These are phyloP conservation scores for Electrona antarctica DNA, from an alignment of 2,113 vertebrate genomes.

Conservation along the genomic window DNA sequence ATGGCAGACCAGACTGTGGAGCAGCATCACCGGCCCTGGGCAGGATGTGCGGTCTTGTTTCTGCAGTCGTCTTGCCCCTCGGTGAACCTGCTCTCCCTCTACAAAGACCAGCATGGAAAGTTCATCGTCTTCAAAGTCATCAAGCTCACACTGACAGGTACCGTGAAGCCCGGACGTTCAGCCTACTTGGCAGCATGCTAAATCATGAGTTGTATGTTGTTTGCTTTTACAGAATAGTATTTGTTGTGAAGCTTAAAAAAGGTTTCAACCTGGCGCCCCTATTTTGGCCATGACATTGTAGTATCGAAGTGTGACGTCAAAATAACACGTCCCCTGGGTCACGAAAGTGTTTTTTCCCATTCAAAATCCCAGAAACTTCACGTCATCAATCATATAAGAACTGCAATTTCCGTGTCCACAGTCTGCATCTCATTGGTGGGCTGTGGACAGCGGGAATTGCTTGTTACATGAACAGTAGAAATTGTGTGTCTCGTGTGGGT, in stretches of 20 bases:
- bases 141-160: constrained; percentile 88
- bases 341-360: neutral
- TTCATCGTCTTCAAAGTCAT: constrained; percentile 86
- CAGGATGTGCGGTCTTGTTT: constrained; percentile 91
- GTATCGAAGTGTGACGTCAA: too few relatives aligned
- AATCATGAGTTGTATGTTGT: neutral
- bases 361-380: neutral
- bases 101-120: constrained; percentile 83
- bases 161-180: neutral
- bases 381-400: neutral
- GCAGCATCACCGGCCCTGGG: constrained; percentile 70
- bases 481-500: too few relatives aligned
- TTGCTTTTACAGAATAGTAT: too few relatives aligned
- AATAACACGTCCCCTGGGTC: neutral
- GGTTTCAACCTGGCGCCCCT: neutral
- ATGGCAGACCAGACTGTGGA: constrained; percentile 75
- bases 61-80: constrained; percentile 80
- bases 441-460: too few relatives aligned
- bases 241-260: neutral
- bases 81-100: constrained; percentile 82
- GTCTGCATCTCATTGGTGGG: too few relatives aligned
- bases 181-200: neutral
- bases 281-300: too few relatives aligned
- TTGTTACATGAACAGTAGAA: too few relatives aligned
- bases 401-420: too few relatives aligned